Evolutionary conservation across 1,140 invertebrate species (phyloP).

Genomic region (Muscidifurax raptorellus): DNA sequence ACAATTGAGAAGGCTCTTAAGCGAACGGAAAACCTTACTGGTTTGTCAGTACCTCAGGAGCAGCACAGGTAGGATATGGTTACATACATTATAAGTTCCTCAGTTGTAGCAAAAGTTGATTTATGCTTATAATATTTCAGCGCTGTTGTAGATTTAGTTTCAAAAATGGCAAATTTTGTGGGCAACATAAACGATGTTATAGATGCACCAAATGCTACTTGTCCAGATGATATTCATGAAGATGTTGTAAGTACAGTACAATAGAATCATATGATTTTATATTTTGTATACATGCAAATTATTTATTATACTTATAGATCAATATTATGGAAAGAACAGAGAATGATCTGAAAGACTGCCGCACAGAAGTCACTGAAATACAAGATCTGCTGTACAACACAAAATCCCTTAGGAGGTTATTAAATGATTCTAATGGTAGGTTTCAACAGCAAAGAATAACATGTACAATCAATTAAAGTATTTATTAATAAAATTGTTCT

Average conservation of each 20-base stretch:
- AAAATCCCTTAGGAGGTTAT: slow-evolving; percentile 45
- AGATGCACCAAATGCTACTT: slow-evolving; percentile 37
- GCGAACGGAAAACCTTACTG: slow-evolving; percentile 49
- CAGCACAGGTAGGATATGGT: not conserved
- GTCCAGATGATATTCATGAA: slow-evolving; percentile 47
- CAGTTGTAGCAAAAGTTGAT: not conserved
- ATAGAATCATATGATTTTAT: not conserved
- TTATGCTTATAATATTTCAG: slow-evolving; percentile 48
- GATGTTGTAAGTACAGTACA: slow-evolving; percentile 56
- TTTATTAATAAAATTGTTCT: not conserved
- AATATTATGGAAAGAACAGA: slow-evolving; percentile 45
- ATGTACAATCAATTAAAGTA: not conserved
- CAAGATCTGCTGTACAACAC: slow-evolving; percentile 56
- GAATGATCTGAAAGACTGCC: slow-evolving; percentile 55
- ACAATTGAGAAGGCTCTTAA: slow-evolving; percentile 57
- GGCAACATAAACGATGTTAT: slow-evolving; percentile 50
- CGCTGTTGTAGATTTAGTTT: slow-evolving; percentile 53
- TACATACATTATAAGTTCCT: not conserved
- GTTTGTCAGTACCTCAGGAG: slow-evolving; percentile 59
- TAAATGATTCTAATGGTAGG: not conserved
- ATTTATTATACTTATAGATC: slow-evolving; percentile 51
- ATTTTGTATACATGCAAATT: slow-evolving; percentile 4
- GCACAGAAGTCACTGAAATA: slow-evolving; percentile 51
- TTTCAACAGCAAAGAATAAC: not conserved
- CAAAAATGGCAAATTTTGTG: slow-evolving; percentile 55